Evolutionary conservation across 2,113 vertebrate species (phyloP).

Genomic region (Poeciliopsis occidentalis): DNA sequence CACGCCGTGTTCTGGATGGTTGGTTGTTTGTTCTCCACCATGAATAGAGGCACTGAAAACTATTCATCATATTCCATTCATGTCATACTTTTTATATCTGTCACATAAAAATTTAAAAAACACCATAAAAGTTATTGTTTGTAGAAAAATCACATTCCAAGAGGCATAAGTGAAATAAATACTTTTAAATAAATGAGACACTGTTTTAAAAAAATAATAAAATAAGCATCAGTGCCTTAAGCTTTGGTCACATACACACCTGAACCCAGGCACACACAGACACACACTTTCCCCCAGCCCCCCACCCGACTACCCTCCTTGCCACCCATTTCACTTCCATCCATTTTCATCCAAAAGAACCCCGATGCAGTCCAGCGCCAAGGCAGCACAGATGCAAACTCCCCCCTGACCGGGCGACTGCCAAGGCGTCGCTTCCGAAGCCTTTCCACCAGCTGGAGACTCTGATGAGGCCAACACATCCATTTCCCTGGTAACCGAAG

Average conservation of each 20-base stretch:
- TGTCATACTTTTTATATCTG: not conserved
- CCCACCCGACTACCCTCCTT: conserved; percentile 1
- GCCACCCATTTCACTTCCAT: conserved; percentile 28
- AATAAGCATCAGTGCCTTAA: conserved; percentile 22
- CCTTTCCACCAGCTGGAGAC: conserved; percentile 85
- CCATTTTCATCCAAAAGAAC: conserved; percentile 55
- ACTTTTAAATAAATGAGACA: not conserved
- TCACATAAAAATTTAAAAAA: not conserved
- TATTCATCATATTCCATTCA: no score
- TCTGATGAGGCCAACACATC: conserved; percentile 84
- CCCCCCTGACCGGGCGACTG: conserved; percentile 83
- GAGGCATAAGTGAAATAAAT: no score
- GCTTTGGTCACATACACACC: conserved; percentile 33
- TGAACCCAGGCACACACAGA: conserved; percentile 16
- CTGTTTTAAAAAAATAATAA: conserved; percentile 9
- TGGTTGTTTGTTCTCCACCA: no score
- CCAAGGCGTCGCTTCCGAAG: conserved; percentile 83
- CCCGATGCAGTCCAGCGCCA: conserved; percentile 71
- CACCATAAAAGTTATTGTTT: no score
- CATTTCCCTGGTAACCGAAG: conserved; percentile 84
- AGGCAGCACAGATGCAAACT: conserved; percentile 86
- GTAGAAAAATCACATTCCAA: no score
- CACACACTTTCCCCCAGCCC: not conserved
- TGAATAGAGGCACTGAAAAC: no score
- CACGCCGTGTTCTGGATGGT: not conserved